These are phyloP conservation scores for Trematomus loennbergii DNA, from an alignment of 2,113 vertebrate genomes.

Conservation along the genomic window DNA sequence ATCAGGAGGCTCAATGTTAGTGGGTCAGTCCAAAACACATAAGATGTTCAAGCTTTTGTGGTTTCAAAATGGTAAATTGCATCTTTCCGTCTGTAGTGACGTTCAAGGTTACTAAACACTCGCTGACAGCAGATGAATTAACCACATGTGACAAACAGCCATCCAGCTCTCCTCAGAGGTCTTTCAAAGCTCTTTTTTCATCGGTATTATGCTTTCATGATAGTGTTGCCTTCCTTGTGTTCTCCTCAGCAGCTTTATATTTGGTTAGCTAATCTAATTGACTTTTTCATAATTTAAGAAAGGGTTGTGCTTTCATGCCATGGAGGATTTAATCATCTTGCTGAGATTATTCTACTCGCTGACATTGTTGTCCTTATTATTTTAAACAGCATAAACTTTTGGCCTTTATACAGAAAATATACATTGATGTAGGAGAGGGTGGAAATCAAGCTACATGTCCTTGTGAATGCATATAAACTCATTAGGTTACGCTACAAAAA, in stretches of 20 bases:
- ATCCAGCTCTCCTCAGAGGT: not conserved
- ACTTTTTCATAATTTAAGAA: not conserved
- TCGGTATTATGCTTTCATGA: not conserved
- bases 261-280: slow-evolving; percentile 1
- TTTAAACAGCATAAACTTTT: too few relatives aligned
- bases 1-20: not conserved
- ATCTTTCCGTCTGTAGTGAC: not conserved
- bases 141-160: not conserved
- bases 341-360: not conserved
- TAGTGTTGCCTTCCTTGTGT: not conserved
- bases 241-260: not conserved
- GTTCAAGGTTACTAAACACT: slow-evolving; percentile 16
- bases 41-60: slow-evolving; percentile 11
- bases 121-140: not conserved
- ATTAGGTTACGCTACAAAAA: not conserved
- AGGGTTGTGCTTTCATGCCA: not conserved
- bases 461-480: not conserved
- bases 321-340: not conserved
- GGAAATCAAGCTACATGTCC: not conserved
- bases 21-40: not conserved
- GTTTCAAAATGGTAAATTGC: slow-evolving; percentile 3
- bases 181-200: not conserved
- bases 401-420: not conserved
- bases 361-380: too few relatives aligned
- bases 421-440: not conserved